These are phyloP conservation scores for Schlechtendalia chinensis DNA, from an alignment of 1,140 invertebrate genomes.

Conservation along the genomic window DNA sequence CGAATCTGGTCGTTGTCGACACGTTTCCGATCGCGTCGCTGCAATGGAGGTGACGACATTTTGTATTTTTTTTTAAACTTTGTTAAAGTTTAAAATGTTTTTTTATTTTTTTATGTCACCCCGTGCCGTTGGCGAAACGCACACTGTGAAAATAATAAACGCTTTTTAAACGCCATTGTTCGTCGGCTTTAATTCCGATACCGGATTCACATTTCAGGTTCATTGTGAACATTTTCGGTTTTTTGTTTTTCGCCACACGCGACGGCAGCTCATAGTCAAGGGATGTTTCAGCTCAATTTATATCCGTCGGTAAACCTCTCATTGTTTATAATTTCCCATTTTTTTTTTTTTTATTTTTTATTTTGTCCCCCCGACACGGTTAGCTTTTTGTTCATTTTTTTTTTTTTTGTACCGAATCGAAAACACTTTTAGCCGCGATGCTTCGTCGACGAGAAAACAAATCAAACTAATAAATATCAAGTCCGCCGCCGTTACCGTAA, in stretches of 20 bases:
- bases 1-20: too few relatives aligned
- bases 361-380: neutral
- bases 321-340: constrained; percentile 40
- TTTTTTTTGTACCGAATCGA: too few relatives aligned
- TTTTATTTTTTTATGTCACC: neutral
- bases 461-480: constrained; percentile 18
- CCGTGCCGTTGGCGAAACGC: neutral
- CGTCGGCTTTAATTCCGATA: constrained; percentile 29
- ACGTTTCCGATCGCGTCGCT: too few relatives aligned
- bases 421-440: too few relatives aligned
- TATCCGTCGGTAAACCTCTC: constrained; percentile 27
- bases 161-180: constrained; percentile 26
- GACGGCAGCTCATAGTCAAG: constrained; percentile 24
- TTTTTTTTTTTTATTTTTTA: constrained; percentile 12
- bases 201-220: constrained; percentile 34
- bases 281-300: constrained; percentile 44
- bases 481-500: too few relatives aligned
- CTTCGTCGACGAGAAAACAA: too few relatives aligned
- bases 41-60: too few relatives aligned
- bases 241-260: constrained; percentile 14
- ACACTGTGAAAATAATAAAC: constrained; percentile 28
- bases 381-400: too few relatives aligned
- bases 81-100: neutral
- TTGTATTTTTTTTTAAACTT: too few relatives aligned
- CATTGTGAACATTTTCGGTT: constrained; percentile 40